Conservation (phyloP, 2,113 vertebrate species). For the Thalassoma bifasciatum region DNA sequence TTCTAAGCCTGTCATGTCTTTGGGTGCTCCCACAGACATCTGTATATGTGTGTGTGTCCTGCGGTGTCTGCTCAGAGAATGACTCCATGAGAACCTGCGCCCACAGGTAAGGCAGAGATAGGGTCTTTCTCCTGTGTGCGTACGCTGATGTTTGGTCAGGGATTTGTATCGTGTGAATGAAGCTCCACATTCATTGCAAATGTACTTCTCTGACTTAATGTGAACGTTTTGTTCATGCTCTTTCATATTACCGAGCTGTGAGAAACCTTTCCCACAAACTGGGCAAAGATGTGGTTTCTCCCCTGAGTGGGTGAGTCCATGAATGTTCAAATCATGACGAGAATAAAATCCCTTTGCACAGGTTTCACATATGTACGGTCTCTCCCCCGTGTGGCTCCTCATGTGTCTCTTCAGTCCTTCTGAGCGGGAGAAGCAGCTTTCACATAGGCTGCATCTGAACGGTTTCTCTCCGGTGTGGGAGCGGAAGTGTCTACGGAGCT, state of each 20-base stretch:
- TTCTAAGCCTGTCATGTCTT: slow-evolving; percentile 38
- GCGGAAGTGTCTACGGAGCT: slow-evolving; percentile 52
- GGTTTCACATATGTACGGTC: slow-evolving; percentile 64
- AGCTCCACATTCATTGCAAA: slow-evolving; percentile 70
- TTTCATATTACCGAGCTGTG: slow-evolving; percentile 78
- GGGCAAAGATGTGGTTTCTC: slow-evolving; percentile 76
- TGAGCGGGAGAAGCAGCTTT: slow-evolving; percentile 72
- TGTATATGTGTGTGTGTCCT: slow-evolving; percentile 65
- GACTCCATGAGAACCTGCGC: slow-evolving; percentile 61
- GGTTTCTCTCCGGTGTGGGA: slow-evolving; percentile 77
- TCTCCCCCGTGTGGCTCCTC: slow-evolving; percentile 73
- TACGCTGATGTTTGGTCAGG: slow-evolving; percentile 70
- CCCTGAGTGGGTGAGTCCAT: slow-evolving; percentile 58
- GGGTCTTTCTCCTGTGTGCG: slow-evolving; percentile 73
- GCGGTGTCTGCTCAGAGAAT: slow-evolving; percentile 72
- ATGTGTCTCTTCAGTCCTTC: slow-evolving; percentile 76
- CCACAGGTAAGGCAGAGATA: slow-evolving; percentile 55
- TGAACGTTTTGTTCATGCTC: slow-evolving; percentile 77
- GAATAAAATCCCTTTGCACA: slow-evolving; percentile 74
- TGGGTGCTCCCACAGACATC: slow-evolving; percentile 33
- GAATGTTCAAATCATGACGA: slow-evolving; percentile 70
- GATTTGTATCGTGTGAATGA: slow-evolving; percentile 68
- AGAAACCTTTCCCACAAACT: slow-evolving; percentile 77
- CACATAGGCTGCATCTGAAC: slow-evolving; percentile 68
- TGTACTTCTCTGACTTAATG: slow-evolving; percentile 62